phyloP scores from a whole-genome alignment of 2,888 invertebrate species.

The Serrognathus titanus region DNA sequence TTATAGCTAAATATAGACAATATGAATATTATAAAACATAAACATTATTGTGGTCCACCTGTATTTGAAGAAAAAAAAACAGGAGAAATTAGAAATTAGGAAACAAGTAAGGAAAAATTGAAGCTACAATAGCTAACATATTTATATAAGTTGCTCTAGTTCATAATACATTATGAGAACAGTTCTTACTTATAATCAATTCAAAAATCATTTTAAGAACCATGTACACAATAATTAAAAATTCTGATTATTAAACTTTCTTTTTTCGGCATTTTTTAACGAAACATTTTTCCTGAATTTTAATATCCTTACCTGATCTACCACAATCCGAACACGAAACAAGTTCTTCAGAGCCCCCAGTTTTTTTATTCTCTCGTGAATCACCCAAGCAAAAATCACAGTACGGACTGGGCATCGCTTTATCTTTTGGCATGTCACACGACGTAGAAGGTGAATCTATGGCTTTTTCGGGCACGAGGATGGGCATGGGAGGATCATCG shows the following conservation, averaged over 20 bases:
- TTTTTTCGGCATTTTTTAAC: conserved; percentile 43
- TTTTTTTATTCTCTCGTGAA: conserved; percentile 93
- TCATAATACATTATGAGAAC: no score
- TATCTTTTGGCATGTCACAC: conserved; percentile 32
- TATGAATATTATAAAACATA: not conserved
- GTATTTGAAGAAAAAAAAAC: conserved; percentile 5
- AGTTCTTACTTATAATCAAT: no score
- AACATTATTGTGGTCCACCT: conserved; percentile 13
- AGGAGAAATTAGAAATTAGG: not conserved
- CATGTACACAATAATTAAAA: not conserved
- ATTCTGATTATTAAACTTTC: conserved; percentile 32
- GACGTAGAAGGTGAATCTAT: conserved; percentile 38
- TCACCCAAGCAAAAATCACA: conserved; percentile 99
- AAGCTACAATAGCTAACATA: no score
- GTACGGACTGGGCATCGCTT: conserved; percentile 83
- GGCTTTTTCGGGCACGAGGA: conserved; percentile 50
- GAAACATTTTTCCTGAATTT: conserved; percentile 30
- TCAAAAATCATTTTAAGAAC: not conserved
- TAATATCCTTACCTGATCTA: conserved; percentile 79
- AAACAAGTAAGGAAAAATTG: not conserved
- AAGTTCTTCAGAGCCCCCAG: conserved; percentile 88
- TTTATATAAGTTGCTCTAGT: no score
- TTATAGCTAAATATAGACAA: no score
- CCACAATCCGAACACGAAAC: conserved; percentile 99
- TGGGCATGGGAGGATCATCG: conserved; percentile 51